phyloP scores from a whole-genome alignment of 2,113 vertebrate species.

The Mirounga angustirostris region DNA sequence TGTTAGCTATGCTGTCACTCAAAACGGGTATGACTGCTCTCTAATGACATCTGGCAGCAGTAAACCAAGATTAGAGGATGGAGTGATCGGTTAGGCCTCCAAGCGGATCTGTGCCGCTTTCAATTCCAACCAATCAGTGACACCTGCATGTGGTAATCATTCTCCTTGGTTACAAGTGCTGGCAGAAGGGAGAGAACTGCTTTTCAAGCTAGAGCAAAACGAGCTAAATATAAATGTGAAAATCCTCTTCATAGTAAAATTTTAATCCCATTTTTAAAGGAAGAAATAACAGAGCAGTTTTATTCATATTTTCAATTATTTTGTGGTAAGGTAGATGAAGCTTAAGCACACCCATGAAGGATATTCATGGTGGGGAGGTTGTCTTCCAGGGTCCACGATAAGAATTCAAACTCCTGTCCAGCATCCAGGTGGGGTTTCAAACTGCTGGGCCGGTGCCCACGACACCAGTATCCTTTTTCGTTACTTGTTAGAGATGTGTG shows the following conservation, averaged over 20 bases:
- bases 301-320: constrained; percentile 50
- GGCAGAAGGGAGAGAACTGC: constrained; percentile 35
- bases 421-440: not conserved
- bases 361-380: not conserved
- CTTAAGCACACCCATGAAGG: not conserved
- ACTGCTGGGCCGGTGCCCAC: not conserved
- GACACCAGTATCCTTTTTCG: constrained; percentile 52
- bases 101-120: constrained; percentile 35
- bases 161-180: constrained; percentile 66
- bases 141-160: constrained; percentile 63
- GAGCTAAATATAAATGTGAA: constrained; percentile 63
- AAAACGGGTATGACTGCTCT: not conserved
- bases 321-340: not conserved
- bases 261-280: constrained; percentile 12
- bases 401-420: not conserved
- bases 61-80: not conserved
- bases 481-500: constrained; percentile 65
- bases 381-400: not conserved
- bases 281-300: not conserved
- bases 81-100: not conserved
- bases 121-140: constrained; percentile 12
- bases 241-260: constrained; percentile 38
- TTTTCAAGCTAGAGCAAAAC: constrained; percentile 64
- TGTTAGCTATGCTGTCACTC: not conserved
- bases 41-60: constrained; percentile 54